These are phyloP conservation scores for Synanthedon myopaeformis DNA, from an alignment of 2,888 invertebrate species.

Conservation along the genomic window DNA sequence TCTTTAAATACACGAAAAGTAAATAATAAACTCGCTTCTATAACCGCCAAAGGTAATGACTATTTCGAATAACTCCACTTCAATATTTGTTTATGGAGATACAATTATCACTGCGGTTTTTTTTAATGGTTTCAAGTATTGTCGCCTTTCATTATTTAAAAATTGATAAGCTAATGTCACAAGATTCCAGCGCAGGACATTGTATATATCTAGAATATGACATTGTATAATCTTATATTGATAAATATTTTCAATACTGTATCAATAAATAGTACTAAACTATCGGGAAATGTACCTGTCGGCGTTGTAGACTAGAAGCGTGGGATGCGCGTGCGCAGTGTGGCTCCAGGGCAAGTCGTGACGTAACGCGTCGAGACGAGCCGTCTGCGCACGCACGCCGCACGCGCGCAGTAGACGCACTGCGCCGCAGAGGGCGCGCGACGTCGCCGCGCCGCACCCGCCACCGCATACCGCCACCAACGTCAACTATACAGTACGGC, in stretches of 20 bases:
- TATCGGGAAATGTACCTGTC: slow-evolving; percentile 60
- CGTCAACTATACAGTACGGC: slow-evolving; percentile 69
- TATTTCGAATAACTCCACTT: too few species aligned
- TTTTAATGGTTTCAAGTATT: too few species aligned
- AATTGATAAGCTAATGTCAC: too few species aligned
- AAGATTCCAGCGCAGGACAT: too few species aligned
- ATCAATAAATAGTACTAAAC: neutral
- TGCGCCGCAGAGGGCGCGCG: slow-evolving; percentile 76
- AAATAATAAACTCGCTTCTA: too few species aligned
- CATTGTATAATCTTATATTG: neutral
- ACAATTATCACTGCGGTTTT: too few species aligned
- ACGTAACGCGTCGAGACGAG: slow-evolving; percentile 81
- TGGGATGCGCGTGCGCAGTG: slow-evolving; percentile 82
- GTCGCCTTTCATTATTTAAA: too few species aligned
- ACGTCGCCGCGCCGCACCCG: slow-evolving; percentile 77
- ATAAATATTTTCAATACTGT: too few species aligned
- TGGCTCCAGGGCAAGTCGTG: slow-evolving; percentile 92
- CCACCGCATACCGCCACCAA: slow-evolving; percentile 81
- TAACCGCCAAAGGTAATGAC: too few species aligned
- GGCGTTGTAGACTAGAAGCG: slow-evolving; percentile 83
- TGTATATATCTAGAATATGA: too few species aligned
- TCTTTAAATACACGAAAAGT: too few species aligned
- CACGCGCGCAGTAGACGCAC: slow-evolving; percentile 70
- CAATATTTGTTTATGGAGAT: too few species aligned
- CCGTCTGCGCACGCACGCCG: slow-evolving; percentile 47